Percentiles rank a stretch among this genome's conserved stretches.
Evolutionary conservation across 2,888 invertebrate species (phyloP).

Genomic region (Hydroisotoma schaefferi): DNA sequence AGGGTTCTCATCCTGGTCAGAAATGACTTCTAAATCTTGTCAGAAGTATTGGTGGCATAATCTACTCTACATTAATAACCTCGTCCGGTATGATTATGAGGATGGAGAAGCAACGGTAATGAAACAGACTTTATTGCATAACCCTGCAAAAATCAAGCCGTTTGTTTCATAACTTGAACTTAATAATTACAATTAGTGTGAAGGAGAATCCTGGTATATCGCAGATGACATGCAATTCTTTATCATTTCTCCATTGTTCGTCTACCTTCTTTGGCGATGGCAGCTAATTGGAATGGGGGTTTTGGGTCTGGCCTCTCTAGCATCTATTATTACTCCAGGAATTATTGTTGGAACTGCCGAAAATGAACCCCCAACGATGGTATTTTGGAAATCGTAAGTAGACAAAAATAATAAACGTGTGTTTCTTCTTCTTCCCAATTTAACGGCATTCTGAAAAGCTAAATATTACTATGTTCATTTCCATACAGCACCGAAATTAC

Average conservation of each 20-base stretch:
- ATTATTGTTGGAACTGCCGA: background rate
- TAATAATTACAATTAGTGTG: slow-evolving; percentile 24
- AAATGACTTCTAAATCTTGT: slow-evolving; percentile 12
- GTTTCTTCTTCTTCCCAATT: background rate
- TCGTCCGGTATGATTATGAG: slow-evolving; percentile 10
- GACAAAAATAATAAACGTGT: background rate
- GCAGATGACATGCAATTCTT: slow-evolving; percentile 41
- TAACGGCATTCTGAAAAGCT: too few species aligned
- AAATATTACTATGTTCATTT: too few species aligned
- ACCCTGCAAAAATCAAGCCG: background rate
- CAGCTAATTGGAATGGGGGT: slow-evolving; percentile 18
- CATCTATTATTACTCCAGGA: slow-evolving; percentile 16
- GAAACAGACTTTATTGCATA: background rate
- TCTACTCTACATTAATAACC: slow-evolving; percentile 45
- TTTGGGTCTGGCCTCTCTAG: slow-evolving; percentile 16
- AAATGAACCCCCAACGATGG: background rate
- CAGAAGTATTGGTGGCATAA: slow-evolving; percentile 43
- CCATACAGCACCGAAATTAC: background rate
- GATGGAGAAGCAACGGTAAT: slow-evolving; percentile 14
- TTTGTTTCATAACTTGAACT: background rate
- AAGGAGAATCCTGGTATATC: slow-evolving; percentile 39
- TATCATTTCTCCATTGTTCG: slow-evolving; percentile 24
- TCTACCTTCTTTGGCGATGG: slow-evolving; percentile 30
- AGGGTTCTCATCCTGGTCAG: background rate
- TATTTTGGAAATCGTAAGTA: slow-evolving; percentile 4